These are phyloP conservation scores for Apodemia mormo DNA, from an alignment of 2,888 invertebrate species.

Conservation along the genomic window DNA sequence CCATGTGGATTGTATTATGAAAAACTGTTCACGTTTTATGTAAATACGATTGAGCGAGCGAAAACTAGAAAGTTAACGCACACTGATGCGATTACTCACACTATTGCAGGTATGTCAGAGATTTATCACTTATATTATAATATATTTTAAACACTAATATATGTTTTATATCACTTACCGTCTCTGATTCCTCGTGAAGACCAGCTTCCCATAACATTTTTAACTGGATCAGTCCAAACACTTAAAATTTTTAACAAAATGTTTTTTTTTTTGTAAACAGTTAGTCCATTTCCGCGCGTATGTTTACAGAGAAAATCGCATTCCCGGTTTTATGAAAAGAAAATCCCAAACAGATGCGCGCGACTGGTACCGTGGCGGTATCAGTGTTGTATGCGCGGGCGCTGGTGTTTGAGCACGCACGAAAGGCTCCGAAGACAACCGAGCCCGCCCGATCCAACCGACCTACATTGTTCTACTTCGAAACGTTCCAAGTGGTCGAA, in stretches of 20 bases:
- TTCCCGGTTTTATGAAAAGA: constrained; percentile 52
- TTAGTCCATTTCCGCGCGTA: constrained; percentile 55
- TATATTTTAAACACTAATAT: constrained; percentile 32
- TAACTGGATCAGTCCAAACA: constrained; percentile 57
- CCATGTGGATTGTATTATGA: constrained; percentile 77
- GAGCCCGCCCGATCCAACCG: constrained; percentile 63
- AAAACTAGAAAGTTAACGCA: constrained; percentile 80
- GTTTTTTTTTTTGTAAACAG: constrained; percentile 43
- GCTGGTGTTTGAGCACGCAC: constrained; percentile 50
- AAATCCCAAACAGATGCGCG: constrained; percentile 48
- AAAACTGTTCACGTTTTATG: constrained; percentile 81
- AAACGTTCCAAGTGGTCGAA: constrained; percentile 63
- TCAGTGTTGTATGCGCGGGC: constrained; percentile 66
- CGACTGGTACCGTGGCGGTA: constrained; percentile 62
- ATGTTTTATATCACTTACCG: constrained; percentile 59
- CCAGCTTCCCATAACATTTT: constrained; percentile 76
- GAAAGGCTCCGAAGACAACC: constrained; percentile 57
- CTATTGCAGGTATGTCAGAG: constrained; percentile 37
- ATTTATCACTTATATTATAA: constrained; percentile 25
- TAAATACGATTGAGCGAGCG: constrained; percentile 74
- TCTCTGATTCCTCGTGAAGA: constrained; percentile 71
- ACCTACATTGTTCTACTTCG: constrained; percentile 75
- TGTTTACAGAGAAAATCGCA: constrained; percentile 51
- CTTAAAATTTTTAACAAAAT: constrained; percentile 41
- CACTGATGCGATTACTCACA: constrained; percentile 52